phyloP scores from a whole-genome alignment of 2,113 vertebrate species.

The Mesembrinibis cayennensis region DNA sequence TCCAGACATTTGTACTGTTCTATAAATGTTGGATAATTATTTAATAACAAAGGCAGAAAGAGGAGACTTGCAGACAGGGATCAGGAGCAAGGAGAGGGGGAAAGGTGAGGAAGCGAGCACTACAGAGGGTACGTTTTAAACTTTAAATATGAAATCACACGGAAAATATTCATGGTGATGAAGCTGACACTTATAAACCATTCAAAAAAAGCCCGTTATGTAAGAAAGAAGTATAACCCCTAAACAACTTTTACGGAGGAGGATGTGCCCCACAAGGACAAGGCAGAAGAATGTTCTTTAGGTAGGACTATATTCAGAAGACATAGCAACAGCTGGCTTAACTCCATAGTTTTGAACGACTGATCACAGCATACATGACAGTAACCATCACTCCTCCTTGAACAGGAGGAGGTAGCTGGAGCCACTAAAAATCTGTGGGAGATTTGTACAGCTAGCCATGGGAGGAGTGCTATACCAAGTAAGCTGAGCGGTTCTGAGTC shows the following conservation, averaged over 20 bases:
- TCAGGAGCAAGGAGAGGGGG: background rate
- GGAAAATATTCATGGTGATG: background rate
- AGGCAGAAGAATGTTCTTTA: background rate
- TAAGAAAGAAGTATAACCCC: background rate
- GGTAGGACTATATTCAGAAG: background rate
- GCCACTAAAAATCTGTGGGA: background rate
- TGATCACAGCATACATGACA: background rate
- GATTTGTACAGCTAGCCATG: background rate
- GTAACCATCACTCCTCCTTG: background rate
- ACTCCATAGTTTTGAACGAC: background rate
- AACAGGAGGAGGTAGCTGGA: background rate
- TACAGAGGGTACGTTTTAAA: background rate
- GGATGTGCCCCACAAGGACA: background rate
- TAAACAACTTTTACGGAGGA: background rate
- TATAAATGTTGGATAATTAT: background rate
- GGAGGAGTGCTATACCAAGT: background rate
- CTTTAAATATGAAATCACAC: background rate
- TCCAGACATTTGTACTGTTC: background rate
- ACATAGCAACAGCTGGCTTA: background rate
- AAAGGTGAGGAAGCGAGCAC: background rate
- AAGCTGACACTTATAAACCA: background rate
- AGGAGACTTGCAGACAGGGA: background rate
- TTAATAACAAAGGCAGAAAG: background rate
- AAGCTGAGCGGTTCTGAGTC: background rate
- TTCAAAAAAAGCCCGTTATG: background rate